Evolutionary conservation across 2,113 vertebrate genomes (phyloP), one percentile per base, ranked within the genome.

Genomic region (Dipodomys ordii): DNA sequence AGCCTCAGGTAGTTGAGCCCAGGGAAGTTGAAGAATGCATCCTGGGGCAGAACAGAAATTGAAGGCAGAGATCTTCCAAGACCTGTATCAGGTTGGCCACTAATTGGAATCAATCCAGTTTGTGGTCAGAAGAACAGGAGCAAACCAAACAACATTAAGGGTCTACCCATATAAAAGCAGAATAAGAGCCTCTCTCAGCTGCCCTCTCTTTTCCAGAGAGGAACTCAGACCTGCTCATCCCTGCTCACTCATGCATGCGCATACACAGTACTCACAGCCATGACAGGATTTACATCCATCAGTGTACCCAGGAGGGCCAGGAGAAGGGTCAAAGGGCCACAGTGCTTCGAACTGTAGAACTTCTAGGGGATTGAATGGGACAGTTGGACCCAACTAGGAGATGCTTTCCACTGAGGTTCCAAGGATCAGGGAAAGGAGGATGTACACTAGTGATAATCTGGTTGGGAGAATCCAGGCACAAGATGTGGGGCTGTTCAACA

Each of bases 31-130:
- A 83, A 94, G 80, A 94, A 95, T 39, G 88, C 67, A n/a, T 86
- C 71, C 1, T 5, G 80, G 64, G 35, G n/a, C 62, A 94, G 86
- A 60, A 78, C 22, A 2, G 71, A 73, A 65, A 23, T 8, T 10
- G 83, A 60, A 96, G 82, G 72, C 77, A 87, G 68, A 96, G 92
- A 10, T 84, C 95, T 68, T 90, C 62, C 81, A 95, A 39, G 35
- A 68, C 22, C 46, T 32, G 18, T 3, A 78, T 82, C 35, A 93
- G 23, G 18, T 82, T 92, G 35, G 7, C 85, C 93, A 92, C 92
- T 0, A 94, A 23, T 84, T 83, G 22, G 87, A 35, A 77, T 15
- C 2, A 0, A 27, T 82, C 84, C 84, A 93, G 73, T 82, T 88
- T 53, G n/a, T 0, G 2, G 32, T 73, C 77, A 83, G 25, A 82